Conservation (phyloP, 64 coral and sea anemone species). For the Montipora cactus region DNA sequence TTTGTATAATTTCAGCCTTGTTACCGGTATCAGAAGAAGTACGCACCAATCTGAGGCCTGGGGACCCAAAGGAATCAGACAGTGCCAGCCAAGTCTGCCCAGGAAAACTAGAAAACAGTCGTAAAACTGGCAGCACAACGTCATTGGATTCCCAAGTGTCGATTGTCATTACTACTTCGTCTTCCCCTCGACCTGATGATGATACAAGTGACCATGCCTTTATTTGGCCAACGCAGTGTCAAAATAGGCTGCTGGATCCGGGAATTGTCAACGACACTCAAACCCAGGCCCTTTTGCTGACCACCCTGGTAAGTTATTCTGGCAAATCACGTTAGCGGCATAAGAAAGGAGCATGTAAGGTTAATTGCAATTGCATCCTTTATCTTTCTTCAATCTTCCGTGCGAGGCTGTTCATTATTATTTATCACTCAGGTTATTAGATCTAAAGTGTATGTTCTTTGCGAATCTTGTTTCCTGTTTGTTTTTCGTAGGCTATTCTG, state of each 20-base stretch:
- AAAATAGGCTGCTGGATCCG: conserved; percentile 86
- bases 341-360: neutral
- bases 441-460: neutral
- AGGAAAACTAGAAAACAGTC: conserved; percentile 50
- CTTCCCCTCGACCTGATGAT: conserved; percentile 70
- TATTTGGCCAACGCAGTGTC: conserved; percentile 85
- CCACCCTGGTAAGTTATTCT: conserved; percentile 76
- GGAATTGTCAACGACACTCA: conserved; percentile 94
- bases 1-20: conserved; percentile 53
- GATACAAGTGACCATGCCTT: conserved; percentile 70
- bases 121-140: conserved; percentile 45
- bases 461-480: neutral
- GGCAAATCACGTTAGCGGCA: neutral
- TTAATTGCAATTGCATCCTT: neutral
- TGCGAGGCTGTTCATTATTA: neutral
- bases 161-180: conserved; percentile 78
- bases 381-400: neutral
- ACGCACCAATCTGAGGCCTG: conserved; percentile 72
- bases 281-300: conserved; percentile 91
- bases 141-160: conserved; percentile 82
- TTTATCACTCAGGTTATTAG: neutral
- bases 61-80: conserved; percentile 20
- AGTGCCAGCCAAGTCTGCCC: neutral
- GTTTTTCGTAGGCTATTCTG: conserved; percentile 74
- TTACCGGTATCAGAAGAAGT: conserved; percentile 95